Conservation (phyloP, 2,888 invertebrate genomes). For the Agonum fuliginosum region DNA sequence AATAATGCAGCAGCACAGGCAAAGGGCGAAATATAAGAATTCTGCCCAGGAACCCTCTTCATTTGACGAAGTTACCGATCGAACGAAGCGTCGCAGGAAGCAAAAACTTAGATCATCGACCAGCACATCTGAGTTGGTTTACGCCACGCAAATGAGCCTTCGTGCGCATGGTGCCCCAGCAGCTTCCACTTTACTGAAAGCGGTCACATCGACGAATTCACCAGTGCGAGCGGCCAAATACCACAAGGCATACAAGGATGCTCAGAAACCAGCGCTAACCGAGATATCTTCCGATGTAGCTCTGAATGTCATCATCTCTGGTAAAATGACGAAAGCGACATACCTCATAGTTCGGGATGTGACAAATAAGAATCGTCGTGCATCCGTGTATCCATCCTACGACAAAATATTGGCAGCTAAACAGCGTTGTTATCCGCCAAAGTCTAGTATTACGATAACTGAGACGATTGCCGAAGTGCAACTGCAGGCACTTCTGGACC, state of each 20-base stretch:
- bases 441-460: slow-evolving; percentile 48
- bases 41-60: slow-evolving; percentile 58
- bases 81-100: slow-evolving; percentile 61
- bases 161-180: not conserved
- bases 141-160: slow-evolving; percentile 19
- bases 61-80: slow-evolving; percentile 61
- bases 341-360: not conserved
- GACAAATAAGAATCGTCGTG: slow-evolving; percentile 1
- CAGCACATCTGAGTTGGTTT: slow-evolving; percentile 32
- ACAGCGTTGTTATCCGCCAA: slow-evolving; percentile 60
- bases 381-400: slow-evolving; percentile 61
- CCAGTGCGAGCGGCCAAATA: slow-evolving; percentile 59
- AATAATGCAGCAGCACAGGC: too few relatives aligned
- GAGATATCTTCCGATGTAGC: slow-evolving; percentile 54
- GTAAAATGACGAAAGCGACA: slow-evolving; percentile 19
- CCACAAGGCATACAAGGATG: slow-evolving; percentile 23
- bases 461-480: slow-evolving; percentile 56
- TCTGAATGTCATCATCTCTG: slow-evolving; percentile 58
- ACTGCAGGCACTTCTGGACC: slow-evolving; percentile 60
- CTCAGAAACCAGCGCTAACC: not conserved
- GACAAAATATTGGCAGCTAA: slow-evolving; percentile 61
- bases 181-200: slow-evolving; percentile 20
- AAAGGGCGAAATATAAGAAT: not conserved
- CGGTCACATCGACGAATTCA: not conserved
- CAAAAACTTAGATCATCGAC: slow-evolving; percentile 54